Base-by-base conservation (phyloP, 64 coral and sea anemone genomes). In the Anthopleura sola region DNA sequence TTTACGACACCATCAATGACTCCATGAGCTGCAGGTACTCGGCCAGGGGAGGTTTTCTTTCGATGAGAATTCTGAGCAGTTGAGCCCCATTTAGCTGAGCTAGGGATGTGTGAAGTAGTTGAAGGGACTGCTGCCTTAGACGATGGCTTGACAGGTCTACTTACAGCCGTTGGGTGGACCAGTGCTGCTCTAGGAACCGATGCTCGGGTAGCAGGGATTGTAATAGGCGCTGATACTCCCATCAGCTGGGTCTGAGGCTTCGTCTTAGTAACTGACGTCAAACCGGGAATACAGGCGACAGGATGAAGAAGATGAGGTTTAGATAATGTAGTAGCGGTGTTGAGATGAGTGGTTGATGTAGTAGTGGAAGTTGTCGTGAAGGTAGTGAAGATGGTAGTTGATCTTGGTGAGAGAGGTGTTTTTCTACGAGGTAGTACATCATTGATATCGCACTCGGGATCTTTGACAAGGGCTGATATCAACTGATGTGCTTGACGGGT, bases 361-460 rank as follows among this genome's bases (percentile, higher is more conserved):
- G 88, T 75, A 31, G 89, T 85, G 55, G 94, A 89, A 1, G 87
- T 87, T 21, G 87, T 84, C 11, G 88, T 93, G 23, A 86, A 89
- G 60, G 82, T 36, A 71, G 87, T 76, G 36, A 62, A 46, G 47
- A 53, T 60, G 56, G 56, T 50, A 12, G 86, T 90, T 24, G 83
- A 86, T 50, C 77, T 56, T 82, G 88, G 87, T 18, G 90, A 97
- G 62, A 80, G 81, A 36, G 93, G 81, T 55, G 74, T 80, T 85
- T 95, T 99, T 38, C 90, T 85, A 24, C 93, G 90, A 39, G 97
- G 97, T 47, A 99, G 93, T 50, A 95, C 93, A 89, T 99, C 97
- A 49, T 99, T 99, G 36, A 99, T 99, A 36, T 99, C 97, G 58
- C 97, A 99, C 37, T 99, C 97, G 21, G 97, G 97, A 58, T 99